Percentiles rank a stretch among this genome's conserved stretches.
These are phyloP conservation scores for Pleuronectes platessa DNA, from an alignment of 2,113 vertebrate genomes.

Conservation along the genomic window DNA sequence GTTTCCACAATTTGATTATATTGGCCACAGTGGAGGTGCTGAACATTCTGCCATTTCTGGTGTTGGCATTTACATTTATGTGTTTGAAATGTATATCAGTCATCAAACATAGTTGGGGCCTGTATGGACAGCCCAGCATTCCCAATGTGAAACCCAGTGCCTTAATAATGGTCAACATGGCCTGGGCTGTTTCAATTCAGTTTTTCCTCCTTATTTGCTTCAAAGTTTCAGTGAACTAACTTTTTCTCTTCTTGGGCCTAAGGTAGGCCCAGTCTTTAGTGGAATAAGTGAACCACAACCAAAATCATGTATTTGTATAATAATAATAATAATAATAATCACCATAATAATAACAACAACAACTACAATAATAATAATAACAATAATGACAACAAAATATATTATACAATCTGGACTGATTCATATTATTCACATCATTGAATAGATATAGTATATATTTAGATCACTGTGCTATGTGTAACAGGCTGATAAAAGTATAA, in stretches of 20 bases:
- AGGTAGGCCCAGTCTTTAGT: neutral
- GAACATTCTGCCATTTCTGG: neutral
- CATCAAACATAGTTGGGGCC: neutral
- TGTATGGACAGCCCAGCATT: neutral
- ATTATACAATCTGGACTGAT: neutral
- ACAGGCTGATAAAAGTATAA: neutral
- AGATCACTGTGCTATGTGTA: too few species aligned
- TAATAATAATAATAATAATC: neutral
- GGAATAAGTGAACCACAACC: neutral
- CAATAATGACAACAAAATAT: neutral
- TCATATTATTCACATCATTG: neutral
- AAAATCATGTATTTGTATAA: neutral
- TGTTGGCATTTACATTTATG: neutral
- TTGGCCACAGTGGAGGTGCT: neutral
- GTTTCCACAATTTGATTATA: neutral
- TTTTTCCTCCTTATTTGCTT: neutral
- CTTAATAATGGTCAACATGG: neutral
- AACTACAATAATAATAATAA: neutral
- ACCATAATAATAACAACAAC: too few species aligned
- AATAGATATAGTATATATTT: too few species aligned
- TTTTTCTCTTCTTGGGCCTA: neutral
- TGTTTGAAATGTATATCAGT: neutral
- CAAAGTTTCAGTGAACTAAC: neutral
- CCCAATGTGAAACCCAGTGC: constrained; percentile 38
- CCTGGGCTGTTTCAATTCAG: neutral